phyloP scores from a whole-genome alignment of 2,888 invertebrate species.

The Drosophila sordidapex region DNA sequence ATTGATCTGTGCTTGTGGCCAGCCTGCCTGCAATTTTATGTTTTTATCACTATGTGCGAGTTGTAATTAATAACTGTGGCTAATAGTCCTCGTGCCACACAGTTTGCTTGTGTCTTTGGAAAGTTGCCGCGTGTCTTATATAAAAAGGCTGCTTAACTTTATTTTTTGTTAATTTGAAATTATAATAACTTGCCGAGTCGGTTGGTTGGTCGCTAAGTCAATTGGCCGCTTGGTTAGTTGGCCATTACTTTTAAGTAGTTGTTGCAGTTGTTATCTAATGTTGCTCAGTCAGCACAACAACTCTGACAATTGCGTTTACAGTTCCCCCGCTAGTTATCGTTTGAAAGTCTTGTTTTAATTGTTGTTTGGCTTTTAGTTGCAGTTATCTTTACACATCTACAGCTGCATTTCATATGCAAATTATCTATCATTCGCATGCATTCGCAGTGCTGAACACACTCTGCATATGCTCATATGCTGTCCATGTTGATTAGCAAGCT shows the following conservation, averaged over 20 bases:
- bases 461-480: slow-evolving; percentile 38
- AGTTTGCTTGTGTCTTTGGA: slow-evolving; percentile 37
- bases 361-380: slow-evolving; percentile 48
- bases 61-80: slow-evolving; percentile 48
- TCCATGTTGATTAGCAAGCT: slow-evolving; percentile 49
- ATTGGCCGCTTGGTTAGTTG: slow-evolving; percentile 36
- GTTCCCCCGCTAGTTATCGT: slow-evolving; percentile 45
- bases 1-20: slow-evolving; percentile 30
- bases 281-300: slow-evolving; percentile 26
- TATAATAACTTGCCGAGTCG: slow-evolving; percentile 63
- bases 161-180: slow-evolving; percentile 65
- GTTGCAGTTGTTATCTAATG: slow-evolving; percentile 26
- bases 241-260: slow-evolving; percentile 38
- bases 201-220: slow-evolving; percentile 16
- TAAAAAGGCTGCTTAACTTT: slow-evolving; percentile 36
- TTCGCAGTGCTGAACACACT: slow-evolving; percentile 25
- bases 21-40: slow-evolving; percentile 50
- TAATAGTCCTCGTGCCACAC: slow-evolving; percentile 38
- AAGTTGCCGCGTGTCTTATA: slow-evolving; percentile 60
- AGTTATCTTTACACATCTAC: slow-evolving; percentile 36
- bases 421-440: slow-evolving; percentile 47
- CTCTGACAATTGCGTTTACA: slow-evolving; percentile 36
- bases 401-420: slow-evolving; percentile 69
- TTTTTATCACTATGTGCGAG: slow-evolving; percentile 55
- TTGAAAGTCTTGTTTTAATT: slow-evolving; percentile 66